Percentiles rank a stretch among this genome's conserved stretches.
Conservation (phyloP, 2,113 vertebrate species). For the Antechinus stuartii region DNA sequence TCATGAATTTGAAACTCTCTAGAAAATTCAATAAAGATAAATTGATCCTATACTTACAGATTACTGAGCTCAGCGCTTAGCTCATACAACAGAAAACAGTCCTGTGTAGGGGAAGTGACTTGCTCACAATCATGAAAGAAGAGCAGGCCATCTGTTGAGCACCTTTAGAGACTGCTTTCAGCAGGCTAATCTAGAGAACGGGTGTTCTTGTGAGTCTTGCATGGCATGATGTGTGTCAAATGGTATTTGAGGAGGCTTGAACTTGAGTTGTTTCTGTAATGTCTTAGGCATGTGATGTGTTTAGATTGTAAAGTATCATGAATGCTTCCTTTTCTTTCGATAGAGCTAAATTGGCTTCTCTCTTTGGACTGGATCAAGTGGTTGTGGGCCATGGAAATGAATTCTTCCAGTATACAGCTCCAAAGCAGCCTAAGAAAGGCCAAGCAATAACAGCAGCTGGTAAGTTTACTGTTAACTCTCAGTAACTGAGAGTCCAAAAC, state of each 20-base stretch:
- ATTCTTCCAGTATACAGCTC: conserved; percentile 97
- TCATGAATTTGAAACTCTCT: neutral
- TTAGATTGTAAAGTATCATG: conserved; percentile 32
- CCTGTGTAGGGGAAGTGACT: conserved; percentile 23
- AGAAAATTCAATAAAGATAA: neutral
- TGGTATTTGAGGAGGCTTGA: conserved; percentile 9
- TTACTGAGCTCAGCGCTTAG: neutral
- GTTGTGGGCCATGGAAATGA: conserved; percentile 90
- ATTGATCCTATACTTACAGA: neutral
- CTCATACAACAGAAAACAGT: conserved; percentile 25
- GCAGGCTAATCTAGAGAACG: conserved; percentile 44
- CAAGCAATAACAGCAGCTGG: conserved; percentile 82
- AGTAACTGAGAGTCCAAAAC: neutral
- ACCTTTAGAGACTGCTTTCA: neutral
- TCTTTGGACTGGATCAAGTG: conserved; percentile 93
- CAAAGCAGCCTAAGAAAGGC: conserved; percentile 95
- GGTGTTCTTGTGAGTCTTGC: conserved; percentile 4
- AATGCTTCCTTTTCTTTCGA: conserved; percentile 10
- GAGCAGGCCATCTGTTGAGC: neutral
- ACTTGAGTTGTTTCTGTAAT: conserved; percentile 35
- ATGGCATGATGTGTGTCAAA: neutral
- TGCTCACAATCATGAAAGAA: neutral
- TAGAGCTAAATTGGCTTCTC: conserved; percentile 94
- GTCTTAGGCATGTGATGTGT: conserved; percentile 18
- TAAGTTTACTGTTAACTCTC: conserved; percentile 70